A percentile compares a stretch with the other conserved stretches of the same genome.
Evolutionary conservation across 2,797 vertebrate species (phyloP).

Genomic region (Pterois miles): DNA sequence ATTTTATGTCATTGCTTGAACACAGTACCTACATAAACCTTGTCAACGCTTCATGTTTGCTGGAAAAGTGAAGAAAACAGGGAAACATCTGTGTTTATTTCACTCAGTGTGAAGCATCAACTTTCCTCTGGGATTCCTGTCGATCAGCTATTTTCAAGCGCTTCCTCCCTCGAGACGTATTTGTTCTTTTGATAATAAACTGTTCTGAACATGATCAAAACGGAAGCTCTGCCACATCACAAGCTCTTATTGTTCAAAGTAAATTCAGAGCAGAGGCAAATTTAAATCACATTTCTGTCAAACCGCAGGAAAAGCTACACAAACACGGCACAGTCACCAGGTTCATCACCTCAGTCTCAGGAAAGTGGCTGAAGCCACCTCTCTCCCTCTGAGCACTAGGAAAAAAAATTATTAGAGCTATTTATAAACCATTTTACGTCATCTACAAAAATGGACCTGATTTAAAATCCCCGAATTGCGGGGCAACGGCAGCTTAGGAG

Average conservation of each 20-base stretch:
- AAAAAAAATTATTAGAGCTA: slow-evolving; percentile 41
- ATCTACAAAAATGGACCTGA: slow-evolving; percentile 47
- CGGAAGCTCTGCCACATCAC: background rate
- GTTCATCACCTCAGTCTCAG: slow-evolving; percentile 28
- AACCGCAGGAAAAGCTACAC: background rate
- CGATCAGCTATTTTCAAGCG: background rate
- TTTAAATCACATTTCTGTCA: background rate
- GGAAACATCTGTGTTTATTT: background rate
- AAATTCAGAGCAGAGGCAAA: background rate
- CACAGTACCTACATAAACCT: background rate
- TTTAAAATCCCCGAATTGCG: slow-evolving; percentile 47
- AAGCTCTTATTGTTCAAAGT: background rate
- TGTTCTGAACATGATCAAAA: background rate
- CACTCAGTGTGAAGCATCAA: background rate
- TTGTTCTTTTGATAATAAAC: slow-evolving; percentile 4
- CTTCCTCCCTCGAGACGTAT: slow-evolving; percentile 3
- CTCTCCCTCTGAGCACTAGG: background rate
- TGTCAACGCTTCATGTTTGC: background rate
- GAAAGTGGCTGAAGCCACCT: slow-evolving; percentile 3
- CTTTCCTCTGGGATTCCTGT: background rate
- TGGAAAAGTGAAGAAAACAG: background rate
- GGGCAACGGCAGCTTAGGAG: slow-evolving; percentile 42
- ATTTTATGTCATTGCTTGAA: background rate
- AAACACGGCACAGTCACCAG: background rate
- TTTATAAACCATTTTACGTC: slow-evolving; percentile 63